Base-by-base conservation (phyloP, 2,888 invertebrate species). In the Leptinotarsa juncta region DNA sequence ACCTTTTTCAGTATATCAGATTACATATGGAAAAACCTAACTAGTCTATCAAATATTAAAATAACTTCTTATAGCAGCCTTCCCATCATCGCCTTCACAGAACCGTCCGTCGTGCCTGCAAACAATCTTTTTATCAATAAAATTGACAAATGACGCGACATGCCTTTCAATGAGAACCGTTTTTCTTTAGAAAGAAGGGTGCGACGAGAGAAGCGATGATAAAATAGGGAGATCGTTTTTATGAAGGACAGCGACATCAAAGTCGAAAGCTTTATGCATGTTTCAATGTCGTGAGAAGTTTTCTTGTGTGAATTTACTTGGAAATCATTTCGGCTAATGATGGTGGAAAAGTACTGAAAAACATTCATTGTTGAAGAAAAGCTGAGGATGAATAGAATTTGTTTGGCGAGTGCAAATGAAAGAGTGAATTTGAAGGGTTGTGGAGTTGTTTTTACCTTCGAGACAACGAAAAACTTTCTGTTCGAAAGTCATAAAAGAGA, bases 81-180 rank as follows among this genome's bases (percentile, higher is more conserved):
- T 26, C 57, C 57, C 57, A 23, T 57, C 23, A 57, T 20, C 57
- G 57, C 23, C 23, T 57, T 15, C 15, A 57, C 20, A 15, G 23
- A 57, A 20, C 57, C 57, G n/a, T 57, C 57, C 20, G 57, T 7
- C 57, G 20, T 67, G 26, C 42, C 55, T 68, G n/a, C 68, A 16
- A n/a, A 55, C 68, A 55, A 68, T 68, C 53, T 68, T 68, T 53
- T 48, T 42, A 55, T 55, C 68, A 68, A 66, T 68, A 55, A 68
- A 68, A 68, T 26, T 68, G 68, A 68, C 68, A 53, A 68, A 68
- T 68, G 68, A 68, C 42, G 32, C 55, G 68, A 68, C 68, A 67
- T 26, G 68, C 55, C 42, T 26, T 51, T 68, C 68, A 55, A 42
- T 68, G 68, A 53, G 18, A 68, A 23, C 32, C 53, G 42, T 68